Base-by-base conservation (phyloP, 2,113 vertebrate genomes). In the Panthera tigris region DNA sequence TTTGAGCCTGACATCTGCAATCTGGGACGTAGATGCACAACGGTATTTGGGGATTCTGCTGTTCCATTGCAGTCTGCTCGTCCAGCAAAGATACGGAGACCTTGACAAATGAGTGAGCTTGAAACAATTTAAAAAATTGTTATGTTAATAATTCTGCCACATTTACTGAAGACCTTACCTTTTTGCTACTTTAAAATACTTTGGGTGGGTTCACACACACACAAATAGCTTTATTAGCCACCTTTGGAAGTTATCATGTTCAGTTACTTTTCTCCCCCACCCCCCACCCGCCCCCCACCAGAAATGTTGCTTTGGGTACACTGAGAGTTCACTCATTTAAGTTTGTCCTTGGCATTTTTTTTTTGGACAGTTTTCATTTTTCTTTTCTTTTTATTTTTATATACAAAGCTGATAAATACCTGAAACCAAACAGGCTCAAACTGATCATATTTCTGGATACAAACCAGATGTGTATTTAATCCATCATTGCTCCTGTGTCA, bases 361-460 rank as follows among this genome's bases (percentile, higher is more conserved):
- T 85, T 95, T 78, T 63, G 66, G 95, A 52, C 23, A 63, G 29
- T 1, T 95, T 95, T 86, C 84, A 84, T 96, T 97, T 97, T 74
- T 63, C 45, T 97, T 52, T 66, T 45, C 76, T 78, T 88, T 94
- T 76, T 48, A 61, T 61, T 23, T 61, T 23, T 61, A 23, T 79
- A 68, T 66, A 76, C 65, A 92, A 88, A 96, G 79, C 81, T 92
- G 94, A 96, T 94, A 96, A 97, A 91, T 82, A 97, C 86, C 45
- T 73, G 79, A 95, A 86, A 78, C 81, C 85, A 39, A 89, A 41
- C 45, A 52, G 79, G 41, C 95, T 89, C 39, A 76, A 65, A 57
- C 15, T n/a, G 66, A 94, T 93, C 96, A 39, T 66, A 29, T 81
- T 94, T 84, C 87, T 97, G 84, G 90, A 85, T 96, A 31, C 15